Percentiles rank a stretch among this genome's conserved stretches.
Conservation (phyloP, 2,113 vertebrate genomes). For the human region GRCh38 chr20:51808001-51808500, state of each 20-base stretch:
- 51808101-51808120: neutral
- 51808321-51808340: neutral
- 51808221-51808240: neutral
- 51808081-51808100: neutral
- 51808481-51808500: conserved; percentile 60
- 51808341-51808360: neutral
- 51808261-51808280: neutral
- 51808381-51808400: neutral
- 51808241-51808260: neutral
- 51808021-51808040: neutral
- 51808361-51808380: neutral
- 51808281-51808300: neutral
- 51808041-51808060: neutral
- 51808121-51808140: neutral
- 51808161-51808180: accelerated
- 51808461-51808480: conserved; percentile 43
- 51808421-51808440: conserved; percentile 36
- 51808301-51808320: neutral
- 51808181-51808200: neutral
- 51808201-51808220: neutral
- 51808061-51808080: neutral
- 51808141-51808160: neutral
- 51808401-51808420: neutral
- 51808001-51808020: neutral
- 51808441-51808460: neutral